Conservation (phyloP, 1,140 invertebrate species). For the Ditylenchus dipsaci region DNA sequence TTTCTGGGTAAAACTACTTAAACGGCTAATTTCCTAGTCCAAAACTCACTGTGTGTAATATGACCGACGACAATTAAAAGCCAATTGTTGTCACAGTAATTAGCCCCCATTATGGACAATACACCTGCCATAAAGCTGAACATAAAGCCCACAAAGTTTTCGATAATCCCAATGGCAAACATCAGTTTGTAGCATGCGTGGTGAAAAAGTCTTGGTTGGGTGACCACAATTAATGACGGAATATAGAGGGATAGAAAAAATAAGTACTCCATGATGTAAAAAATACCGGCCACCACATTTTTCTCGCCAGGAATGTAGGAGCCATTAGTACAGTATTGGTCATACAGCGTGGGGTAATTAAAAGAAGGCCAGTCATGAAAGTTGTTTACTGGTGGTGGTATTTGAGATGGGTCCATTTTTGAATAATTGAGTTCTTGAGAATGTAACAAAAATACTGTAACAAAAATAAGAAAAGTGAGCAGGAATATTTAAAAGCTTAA, state of each 20-base stretch:
- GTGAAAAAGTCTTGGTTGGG: not conserved
- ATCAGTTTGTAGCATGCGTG: not conserved
- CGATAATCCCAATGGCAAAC: not conserved
- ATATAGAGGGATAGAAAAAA: not conserved
- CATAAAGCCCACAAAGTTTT: not conserved
- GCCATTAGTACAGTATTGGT: not conserved
- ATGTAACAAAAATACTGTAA: too few relatives aligned
- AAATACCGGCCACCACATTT: not conserved
- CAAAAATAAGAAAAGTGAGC: too few relatives aligned
- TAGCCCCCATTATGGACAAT: slow-evolving; percentile 2
- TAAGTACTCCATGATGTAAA: not conserved
- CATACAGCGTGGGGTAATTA: not conserved
- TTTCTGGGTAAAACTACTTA: too few relatives aligned
- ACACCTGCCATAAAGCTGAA: not conserved
- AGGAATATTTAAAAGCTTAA: too few relatives aligned
- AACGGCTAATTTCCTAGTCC: too few relatives aligned
- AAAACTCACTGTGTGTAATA: not conserved
- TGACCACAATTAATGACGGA: not conserved
- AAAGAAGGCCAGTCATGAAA: not conserved
- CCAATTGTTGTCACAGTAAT: not conserved
- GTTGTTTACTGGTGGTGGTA: not conserved
- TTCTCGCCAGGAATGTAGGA: not conserved
- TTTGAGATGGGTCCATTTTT: not conserved
- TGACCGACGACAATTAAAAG: not conserved
- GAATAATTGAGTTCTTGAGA: too few relatives aligned